phyloP scores from a whole-genome alignment of 2,888 invertebrate species.

The Keiferia lycopersicella region DNA sequence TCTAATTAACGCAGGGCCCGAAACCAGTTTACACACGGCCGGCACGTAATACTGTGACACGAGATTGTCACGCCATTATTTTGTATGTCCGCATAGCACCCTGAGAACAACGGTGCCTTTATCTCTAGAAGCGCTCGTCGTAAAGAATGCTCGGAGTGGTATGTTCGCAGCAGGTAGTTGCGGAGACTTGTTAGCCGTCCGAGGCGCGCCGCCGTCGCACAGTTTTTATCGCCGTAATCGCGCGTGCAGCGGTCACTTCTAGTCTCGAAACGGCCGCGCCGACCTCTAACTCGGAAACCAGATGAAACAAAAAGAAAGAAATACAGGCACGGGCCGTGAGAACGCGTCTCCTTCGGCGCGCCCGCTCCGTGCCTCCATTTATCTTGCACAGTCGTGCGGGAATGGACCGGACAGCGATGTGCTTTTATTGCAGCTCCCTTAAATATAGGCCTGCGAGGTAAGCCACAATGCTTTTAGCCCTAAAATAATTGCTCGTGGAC shows the following conservation, averaged over 20 bases:
- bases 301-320: slow-evolving; percentile 74
- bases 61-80: slow-evolving; percentile 53
- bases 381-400: slow-evolving; percentile 79
- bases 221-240: slow-evolving; percentile 69
- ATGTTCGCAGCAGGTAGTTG: slow-evolving; percentile 50
- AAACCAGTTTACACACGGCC: slow-evolving; percentile 56
- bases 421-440: slow-evolving; percentile 79
- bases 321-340: slow-evolving; percentile 78
- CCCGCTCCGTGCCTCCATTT: slow-evolving; percentile 69
- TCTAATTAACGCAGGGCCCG: slow-evolving; percentile 70
- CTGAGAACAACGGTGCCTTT: slow-evolving; percentile 47
- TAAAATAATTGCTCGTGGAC: slow-evolving; percentile 62
- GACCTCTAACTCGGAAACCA: slow-evolving; percentile 78
- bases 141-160: slow-evolving; percentile 48
- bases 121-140: slow-evolving; percentile 39
- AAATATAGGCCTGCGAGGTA: slow-evolving; percentile 74
- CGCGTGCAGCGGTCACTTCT: slow-evolving; percentile 72
- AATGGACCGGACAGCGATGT: slow-evolving; percentile 73
- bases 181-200: slow-evolving; percentile 59
- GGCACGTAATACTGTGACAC: slow-evolving; percentile 41
- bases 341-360: slow-evolving; percentile 71
- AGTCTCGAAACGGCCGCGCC: slow-evolving; percentile 59
- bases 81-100: slow-evolving; percentile 41
- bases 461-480: slow-evolving; percentile 65
- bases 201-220: slow-evolving; percentile 52